phyloP scores from a whole-genome alignment of 1,140 invertebrate species.

The Drosophila leontia region DNA sequence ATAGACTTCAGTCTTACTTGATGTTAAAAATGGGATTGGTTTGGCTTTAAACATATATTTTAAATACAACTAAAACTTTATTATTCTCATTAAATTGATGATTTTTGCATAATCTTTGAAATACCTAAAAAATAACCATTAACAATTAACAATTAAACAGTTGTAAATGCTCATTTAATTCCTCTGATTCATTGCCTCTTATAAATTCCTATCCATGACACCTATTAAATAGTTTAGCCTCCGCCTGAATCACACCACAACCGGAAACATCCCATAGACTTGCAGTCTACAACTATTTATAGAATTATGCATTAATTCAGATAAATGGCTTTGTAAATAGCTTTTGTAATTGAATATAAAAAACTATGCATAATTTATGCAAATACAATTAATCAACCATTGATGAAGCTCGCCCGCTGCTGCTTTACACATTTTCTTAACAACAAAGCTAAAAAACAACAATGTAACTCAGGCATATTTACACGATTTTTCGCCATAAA shows the following conservation, averaged over 20 bases:
- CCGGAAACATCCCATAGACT: slow-evolving; percentile 25
- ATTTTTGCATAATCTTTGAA: neutral
- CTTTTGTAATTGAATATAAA: slow-evolving; percentile 55
- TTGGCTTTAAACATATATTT: neutral
- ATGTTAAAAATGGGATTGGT: slow-evolving; percentile 8
- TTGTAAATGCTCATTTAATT: neutral
- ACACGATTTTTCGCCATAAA: slow-evolving; percentile 76
- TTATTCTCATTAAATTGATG: neutral
- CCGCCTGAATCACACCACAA: slow-evolving; percentile 35
- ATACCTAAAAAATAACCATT: neutral
- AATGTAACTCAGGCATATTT: slow-evolving; percentile 61
- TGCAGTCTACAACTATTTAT: slow-evolving; percentile 53
- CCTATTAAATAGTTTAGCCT: slow-evolving; percentile 22
- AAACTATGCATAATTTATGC: slow-evolving; percentile 69
- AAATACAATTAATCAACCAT: slow-evolving; percentile 74
- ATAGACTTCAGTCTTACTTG: neutral
- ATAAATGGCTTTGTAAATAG: slow-evolving; percentile 38
- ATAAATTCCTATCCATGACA: slow-evolving; percentile 5
- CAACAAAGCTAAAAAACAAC: slow-evolving; percentile 15
- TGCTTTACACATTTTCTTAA: slow-evolving; percentile 13
- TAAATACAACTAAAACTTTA: no score
- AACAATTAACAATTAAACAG: slow-evolving; percentile 1
- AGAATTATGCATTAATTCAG: slow-evolving; percentile 49
- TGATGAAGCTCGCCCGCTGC: slow-evolving; percentile 41
- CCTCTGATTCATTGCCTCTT: slow-evolving; percentile 11